A percentile compares a stretch with the other conserved stretches of the same genome.
Conservation (phyloP, 2,888 invertebrate genomes). For the Adelognathus sp. region DNA sequence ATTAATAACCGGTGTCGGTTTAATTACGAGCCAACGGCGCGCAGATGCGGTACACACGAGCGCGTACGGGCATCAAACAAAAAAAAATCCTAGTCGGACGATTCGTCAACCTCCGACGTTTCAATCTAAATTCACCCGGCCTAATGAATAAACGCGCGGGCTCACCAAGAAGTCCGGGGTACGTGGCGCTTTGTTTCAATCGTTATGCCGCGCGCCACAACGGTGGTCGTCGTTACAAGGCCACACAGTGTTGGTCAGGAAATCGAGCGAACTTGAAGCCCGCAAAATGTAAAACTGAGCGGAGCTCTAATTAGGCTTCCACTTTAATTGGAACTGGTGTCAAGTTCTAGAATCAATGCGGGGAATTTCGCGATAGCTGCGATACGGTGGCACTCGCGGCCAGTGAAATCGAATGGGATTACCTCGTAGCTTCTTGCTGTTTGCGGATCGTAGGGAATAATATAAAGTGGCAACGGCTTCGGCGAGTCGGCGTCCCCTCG, state of each 20-base stretch:
- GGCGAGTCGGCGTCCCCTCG: slow-evolving; percentile 40
- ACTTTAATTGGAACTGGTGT: no score
- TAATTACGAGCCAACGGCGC: slow-evolving; percentile 54
- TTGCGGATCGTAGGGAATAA: slow-evolving; percentile 14
- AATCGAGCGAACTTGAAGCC: background rate
- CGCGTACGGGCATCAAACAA: slow-evolving; percentile 49
- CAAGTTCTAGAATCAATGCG: no score
- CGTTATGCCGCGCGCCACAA: background rate
- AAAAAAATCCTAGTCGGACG: slow-evolving; percentile 61
- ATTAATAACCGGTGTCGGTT: slow-evolving; percentile 59
- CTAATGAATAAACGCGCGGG: slow-evolving; percentile 66
- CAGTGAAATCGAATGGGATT: slow-evolving; percentile 22
- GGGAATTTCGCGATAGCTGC: no score
- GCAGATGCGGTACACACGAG: slow-evolving; percentile 27
- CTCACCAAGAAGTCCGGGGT: slow-evolving; percentile 30
- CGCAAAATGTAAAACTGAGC: no score
- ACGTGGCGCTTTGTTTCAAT: slow-evolving; percentile 8
- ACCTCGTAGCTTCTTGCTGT: slow-evolving; percentile 16
- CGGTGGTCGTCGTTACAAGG: background rate
- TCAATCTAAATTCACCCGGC: slow-evolving; percentile 72
- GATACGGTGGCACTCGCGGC: background rate
- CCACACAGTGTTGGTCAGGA: background rate
- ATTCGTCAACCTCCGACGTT: slow-evolving; percentile 76
- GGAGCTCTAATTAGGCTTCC: no score
- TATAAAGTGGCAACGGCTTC: slow-evolving; percentile 45